Base-by-base conservation (phyloP, 1,140 invertebrate genomes). In the Euwallacea similis region DNA sequence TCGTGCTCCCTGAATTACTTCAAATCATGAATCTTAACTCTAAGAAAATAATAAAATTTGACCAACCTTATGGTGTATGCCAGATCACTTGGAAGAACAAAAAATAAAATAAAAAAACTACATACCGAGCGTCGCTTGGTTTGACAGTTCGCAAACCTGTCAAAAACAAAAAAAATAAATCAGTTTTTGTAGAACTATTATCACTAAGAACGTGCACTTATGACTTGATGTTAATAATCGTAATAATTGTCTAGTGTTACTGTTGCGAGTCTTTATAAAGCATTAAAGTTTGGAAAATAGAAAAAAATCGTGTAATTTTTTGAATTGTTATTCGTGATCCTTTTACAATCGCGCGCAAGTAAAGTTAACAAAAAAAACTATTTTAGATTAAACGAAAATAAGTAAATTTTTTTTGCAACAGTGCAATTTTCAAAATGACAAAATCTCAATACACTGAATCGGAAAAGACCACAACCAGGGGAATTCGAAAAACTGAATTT, bases 131-230 rank as follows among this genome's bases (percentile, higher is more conserved):
- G 64, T 64, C 50, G 65, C 65, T 50, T 53, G 68, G 64, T 69
- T 72, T 70, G 61, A 70, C 68, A 68, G 65, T 73, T 75, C 66
- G 69, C 69, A 75, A 73, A 75, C 74, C 74, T 75, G 74, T 75
- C 71, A 69, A 75, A 75, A 75, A 68, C 46, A 71, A 74, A 74
- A 71, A 71, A 66, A 64, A n/a, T 50, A 64, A 64, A 33, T 33
- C 21, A 33, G 21, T 33, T 33, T 33, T 33, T 33, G 21, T 33
- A 33, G 21, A 33, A 33, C 21, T 33, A 33, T 33, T 4, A 33
- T 33, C 21, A 33, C 21, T 33, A 33, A 33, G 21, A 33, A 33
- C 21, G 21, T 33, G 21, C 21, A 33, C 21, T 33, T 33, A 33
- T 33, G 21, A 33, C 21, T 33, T 33, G 1, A 33, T 33, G 21